These are phyloP conservation scores for Rhinatrema bivittatum DNA, from an alignment of 2,797 vertebrate genomes.

Conservation along the genomic window DNA sequence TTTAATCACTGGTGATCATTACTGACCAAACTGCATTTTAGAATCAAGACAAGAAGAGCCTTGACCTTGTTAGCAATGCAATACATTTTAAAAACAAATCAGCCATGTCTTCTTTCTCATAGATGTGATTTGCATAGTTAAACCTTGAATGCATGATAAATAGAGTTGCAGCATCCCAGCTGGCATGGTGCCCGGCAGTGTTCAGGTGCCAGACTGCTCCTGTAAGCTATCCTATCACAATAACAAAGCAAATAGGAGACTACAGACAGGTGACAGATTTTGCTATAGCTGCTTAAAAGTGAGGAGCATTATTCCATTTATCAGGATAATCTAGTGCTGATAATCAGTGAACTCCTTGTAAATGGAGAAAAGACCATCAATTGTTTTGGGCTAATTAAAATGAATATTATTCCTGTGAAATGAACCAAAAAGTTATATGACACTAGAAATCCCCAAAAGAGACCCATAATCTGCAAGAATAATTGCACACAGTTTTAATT, in stretches of 20 bases:
- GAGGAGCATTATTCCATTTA: conserved; percentile 49
- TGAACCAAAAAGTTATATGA: conserved; percentile 64
- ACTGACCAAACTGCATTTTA: conserved; percentile 29
- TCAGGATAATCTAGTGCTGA: conserved; percentile 40
- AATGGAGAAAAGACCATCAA: conserved; percentile 60
- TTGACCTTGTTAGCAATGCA: conserved; percentile 35
- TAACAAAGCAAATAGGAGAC: conserved; percentile 40
- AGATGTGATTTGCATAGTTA: conserved; percentile 44
- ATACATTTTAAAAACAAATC: conserved; percentile 30
- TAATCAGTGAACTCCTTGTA: conserved; percentile 63
- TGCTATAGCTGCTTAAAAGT: conserved; percentile 50
- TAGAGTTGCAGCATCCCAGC: conserved; percentile 30
- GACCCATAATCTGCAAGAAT: conserved; percentile 77
- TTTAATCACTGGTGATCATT: conserved; percentile 23
- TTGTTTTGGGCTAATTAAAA: conserved; percentile 86
- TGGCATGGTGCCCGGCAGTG: conserved; percentile 36
- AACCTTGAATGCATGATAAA: conserved; percentile 41
- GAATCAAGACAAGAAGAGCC: conserved; percentile 36
- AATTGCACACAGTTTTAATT: conserved; percentile 82
- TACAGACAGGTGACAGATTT: conserved; percentile 36
- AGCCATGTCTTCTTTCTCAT: conserved; percentile 33
- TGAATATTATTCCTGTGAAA: conserved; percentile 72
- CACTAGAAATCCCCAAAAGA: conserved; percentile 71
- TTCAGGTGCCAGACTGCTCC: conserved; percentile 39
- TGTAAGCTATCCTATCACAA: conserved; percentile 32